A percentile compares a stretch with the other conserved stretches of the same genome.
Evolutionary conservation across 2,888 invertebrate genomes (phyloP).

Genomic region (Amorpha juglandis): DNA sequence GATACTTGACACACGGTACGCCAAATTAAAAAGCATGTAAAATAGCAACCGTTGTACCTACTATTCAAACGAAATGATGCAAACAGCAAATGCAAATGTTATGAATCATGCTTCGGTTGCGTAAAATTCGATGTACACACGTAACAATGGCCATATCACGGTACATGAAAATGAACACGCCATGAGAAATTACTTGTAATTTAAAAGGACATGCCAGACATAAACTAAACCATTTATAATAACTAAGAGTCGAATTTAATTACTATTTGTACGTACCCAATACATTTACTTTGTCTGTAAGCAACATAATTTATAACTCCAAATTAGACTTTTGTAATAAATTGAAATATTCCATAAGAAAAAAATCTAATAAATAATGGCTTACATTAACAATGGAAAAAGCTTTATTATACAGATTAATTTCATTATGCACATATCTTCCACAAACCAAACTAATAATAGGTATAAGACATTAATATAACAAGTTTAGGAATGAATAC

Average conservation of each 20-base stretch:
- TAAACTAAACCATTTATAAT: neutral
- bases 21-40: constrained; percentile 38
- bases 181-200: constrained; percentile 21
- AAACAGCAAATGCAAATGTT: constrained; percentile 42
- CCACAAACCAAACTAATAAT: too few species aligned
- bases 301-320: neutral
- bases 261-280: neutral
- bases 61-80: constrained; percentile 43
- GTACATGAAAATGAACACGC: constrained; percentile 41
- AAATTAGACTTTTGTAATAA: too few species aligned
- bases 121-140: constrained; percentile 44
- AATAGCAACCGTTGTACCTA: constrained; percentile 38
- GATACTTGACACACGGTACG: constrained; percentile 37
- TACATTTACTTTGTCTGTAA: neutral
- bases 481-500: too few species aligned
- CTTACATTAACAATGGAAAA: too few species aligned
- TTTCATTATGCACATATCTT: too few species aligned
- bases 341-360: too few species aligned
- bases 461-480: too few species aligned
- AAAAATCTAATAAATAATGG: too few species aligned
- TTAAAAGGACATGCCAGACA: neutral
- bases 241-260: neutral
- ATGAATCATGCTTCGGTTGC: constrained; percentile 59
- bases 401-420: too few species aligned
- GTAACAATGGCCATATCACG: constrained; percentile 44